These are phyloP conservation scores for Centropus unirufus DNA, from an alignment of 2,113 vertebrate genomes.

Conservation along the genomic window DNA sequence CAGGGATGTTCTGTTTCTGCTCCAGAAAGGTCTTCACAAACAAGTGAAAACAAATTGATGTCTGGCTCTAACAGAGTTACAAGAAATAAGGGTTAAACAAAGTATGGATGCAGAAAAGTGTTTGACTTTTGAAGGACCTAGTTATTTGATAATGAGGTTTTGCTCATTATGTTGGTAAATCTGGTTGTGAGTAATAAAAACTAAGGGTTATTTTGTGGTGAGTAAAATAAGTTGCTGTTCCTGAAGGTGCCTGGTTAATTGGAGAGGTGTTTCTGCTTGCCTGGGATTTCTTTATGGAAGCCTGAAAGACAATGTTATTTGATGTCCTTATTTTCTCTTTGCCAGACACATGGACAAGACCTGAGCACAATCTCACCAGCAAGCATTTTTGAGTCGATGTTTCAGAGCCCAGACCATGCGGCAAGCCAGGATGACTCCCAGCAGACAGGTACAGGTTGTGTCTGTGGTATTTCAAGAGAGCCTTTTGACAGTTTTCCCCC, in stretches of 20 bases:
- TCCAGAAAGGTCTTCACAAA: background rate
- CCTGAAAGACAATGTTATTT: background rate
- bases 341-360: conserved; percentile 88
- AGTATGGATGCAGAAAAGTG: background rate
- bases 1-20: background rate
- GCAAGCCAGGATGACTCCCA: conserved; percentile 86
- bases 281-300: background rate
- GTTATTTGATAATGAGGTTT: background rate
- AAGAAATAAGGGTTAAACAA: background rate
- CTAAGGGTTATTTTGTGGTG: background rate
- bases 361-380: conserved; percentile 90
- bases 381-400: conserved; percentile 96
- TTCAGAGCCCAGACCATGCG: conserved; percentile 91
- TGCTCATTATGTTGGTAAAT: background rate
- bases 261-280: background rate
- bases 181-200: background rate
- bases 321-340: background rate
- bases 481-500: background rate
- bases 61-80: background rate
- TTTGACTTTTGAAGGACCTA: background rate
- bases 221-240: background rate
- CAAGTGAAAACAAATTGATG: background rate
- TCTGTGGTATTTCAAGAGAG: background rate
- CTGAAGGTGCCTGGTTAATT: background rate
- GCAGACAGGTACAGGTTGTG: conserved; percentile 77